Conservation (phyloP, 2,113 vertebrate species). For the Dolichallabes microphthalmus region DNA sequence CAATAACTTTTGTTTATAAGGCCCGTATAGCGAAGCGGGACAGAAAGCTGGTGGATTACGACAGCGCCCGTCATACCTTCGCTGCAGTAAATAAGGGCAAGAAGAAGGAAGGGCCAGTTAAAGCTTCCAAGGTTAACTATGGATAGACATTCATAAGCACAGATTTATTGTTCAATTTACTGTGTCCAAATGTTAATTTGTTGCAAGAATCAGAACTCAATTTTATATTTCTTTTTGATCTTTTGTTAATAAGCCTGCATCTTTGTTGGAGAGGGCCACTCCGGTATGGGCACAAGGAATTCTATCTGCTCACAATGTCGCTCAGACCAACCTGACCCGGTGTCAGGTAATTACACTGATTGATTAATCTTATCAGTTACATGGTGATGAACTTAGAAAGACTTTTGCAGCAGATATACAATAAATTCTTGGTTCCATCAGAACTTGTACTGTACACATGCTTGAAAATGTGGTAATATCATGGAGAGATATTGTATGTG, state of each 20-base stretch:
- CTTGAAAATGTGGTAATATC: neutral
- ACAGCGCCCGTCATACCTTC: conserved; percentile 94
- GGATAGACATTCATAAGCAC: neutral
- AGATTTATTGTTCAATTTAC: neutral
- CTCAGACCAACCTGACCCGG: conserved; percentile 98
- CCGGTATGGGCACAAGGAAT: conserved; percentile 99
- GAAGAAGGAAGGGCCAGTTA: conserved; percentile 93
- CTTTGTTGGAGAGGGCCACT: conserved; percentile 95
- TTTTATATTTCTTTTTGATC: conserved; percentile 31
- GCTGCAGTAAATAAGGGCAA: conserved; percentile 91
- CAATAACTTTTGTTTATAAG: conserved; percentile 63
- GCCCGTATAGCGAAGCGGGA: conserved; percentile 93
- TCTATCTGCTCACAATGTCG: conserved; percentile 96
- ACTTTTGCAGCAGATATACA: neutral
- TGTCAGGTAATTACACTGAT: conserved; percentile 85
- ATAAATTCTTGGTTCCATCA: neutral
- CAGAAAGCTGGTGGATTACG: conserved; percentile 93
- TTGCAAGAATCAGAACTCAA: conserved; percentile 10
- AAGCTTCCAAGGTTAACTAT: conserved; percentile 88
- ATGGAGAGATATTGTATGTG: neutral
- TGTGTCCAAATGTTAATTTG: neutral
- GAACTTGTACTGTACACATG: too few species aligned
- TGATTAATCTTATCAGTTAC: neutral
- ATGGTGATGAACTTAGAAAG: neutral
- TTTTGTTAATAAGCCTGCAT: conserved; percentile 80